Conservation (phyloP, 2,888 invertebrate genomes). For the Minunthozetes semirufus region DNA sequence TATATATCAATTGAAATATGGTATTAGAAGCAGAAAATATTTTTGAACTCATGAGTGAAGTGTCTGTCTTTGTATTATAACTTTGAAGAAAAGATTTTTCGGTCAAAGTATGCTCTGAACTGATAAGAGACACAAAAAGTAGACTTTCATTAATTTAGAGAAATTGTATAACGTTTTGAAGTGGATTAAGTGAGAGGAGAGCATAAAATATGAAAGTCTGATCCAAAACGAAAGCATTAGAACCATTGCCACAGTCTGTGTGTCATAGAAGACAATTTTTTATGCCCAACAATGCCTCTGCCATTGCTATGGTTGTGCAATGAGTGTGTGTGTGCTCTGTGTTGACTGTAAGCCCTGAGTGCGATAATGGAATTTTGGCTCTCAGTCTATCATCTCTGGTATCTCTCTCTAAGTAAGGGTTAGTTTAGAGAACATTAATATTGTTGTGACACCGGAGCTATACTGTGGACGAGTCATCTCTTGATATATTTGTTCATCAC, state of each 20-base stretch:
- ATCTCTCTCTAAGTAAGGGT: conserved; percentile 23
- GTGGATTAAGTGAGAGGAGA: conserved; percentile 20
- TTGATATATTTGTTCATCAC: conserved; percentile 30
- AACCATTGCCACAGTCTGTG: background rate
- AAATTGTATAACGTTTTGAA: conserved; percentile 15
- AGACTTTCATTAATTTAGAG: conserved; percentile 27
- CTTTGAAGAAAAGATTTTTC: conserved; percentile 18
- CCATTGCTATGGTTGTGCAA: background rate
- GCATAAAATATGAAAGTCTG: conserved; percentile 22
- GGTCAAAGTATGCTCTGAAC: conserved; percentile 26
- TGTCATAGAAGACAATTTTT: conserved; percentile 28
- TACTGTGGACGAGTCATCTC: background rate
- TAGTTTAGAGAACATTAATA: conserved; percentile 13
- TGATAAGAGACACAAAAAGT: conserved; percentile 31
- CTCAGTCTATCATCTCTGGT: conserved; percentile 7
- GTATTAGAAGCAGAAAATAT: background rate
- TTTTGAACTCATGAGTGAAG: background rate
- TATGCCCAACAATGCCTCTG: conserved; percentile 13
- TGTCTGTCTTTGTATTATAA: conserved; percentile 13
- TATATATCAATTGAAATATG: background rate
- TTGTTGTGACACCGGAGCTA: conserved; percentile 20
- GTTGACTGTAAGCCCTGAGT: background rate
- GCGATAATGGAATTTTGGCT: conserved; percentile 26
- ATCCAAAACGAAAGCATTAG: conserved; percentile 11
- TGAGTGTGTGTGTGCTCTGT: too few relatives aligned